phyloP scores from a whole-genome alignment of 2,797 vertebrate species.

The Artibeus jamaicensis region DNA sequence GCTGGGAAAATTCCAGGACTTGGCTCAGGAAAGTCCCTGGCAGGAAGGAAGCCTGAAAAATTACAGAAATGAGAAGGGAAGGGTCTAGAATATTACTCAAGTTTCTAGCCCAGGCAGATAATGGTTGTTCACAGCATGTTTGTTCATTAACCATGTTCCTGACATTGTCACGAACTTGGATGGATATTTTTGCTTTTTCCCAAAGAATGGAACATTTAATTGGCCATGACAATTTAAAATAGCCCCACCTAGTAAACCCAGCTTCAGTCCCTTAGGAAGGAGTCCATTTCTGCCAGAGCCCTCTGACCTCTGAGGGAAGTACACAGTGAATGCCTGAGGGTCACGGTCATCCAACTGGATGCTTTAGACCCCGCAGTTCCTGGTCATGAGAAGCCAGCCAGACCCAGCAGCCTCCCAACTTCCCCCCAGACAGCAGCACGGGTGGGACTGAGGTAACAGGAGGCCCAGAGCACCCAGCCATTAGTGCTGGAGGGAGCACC shows the following conservation, averaged over 20 bases:
- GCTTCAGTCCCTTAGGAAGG: neutral
- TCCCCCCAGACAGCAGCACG: neutral
- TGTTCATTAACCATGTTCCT: neutral
- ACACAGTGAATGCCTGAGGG: neutral
- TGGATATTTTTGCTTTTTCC: neutral
- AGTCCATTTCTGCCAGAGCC: neutral
- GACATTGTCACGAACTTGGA: neutral
- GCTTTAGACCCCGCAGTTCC: fast-evolving
- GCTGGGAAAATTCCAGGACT: neutral
- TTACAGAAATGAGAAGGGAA: neutral
- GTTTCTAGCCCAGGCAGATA: neutral
- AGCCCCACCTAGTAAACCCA: neutral
- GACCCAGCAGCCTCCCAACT: neutral
- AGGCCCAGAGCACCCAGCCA: neutral
- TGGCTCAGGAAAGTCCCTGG: neutral
- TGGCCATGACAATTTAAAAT: neutral
- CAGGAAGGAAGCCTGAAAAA: neutral
- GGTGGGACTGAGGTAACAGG: neutral
- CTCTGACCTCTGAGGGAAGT: neutral
- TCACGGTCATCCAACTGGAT: neutral
- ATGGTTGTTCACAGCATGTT: neutral
- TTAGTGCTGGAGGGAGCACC: too few relatives aligned
- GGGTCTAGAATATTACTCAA: neutral
- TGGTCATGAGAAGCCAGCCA: neutral
- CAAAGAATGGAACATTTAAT: neutral